Base-by-base conservation (phyloP, 2,797 vertebrate species). In the Falco biarmicus region DNA sequence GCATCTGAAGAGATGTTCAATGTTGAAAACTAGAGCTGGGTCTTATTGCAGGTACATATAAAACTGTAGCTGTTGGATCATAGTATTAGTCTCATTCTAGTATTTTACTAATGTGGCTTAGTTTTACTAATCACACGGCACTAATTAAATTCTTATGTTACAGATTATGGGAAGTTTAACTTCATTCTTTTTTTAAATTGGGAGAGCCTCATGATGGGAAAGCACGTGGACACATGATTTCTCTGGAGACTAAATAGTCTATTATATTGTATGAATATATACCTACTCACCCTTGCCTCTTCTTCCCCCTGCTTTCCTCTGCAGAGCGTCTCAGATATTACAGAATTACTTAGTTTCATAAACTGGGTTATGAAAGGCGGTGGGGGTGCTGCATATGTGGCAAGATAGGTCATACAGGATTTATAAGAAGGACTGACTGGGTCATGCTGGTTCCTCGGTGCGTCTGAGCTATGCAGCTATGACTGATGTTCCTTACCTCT, bases 91-190 rank as follows among this genome's bases (percentile, higher is more conserved):
- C 65, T 34, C 56, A 53, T 97, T 97, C 71, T 83, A 74, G 86
- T 96, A 97, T 97, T 95, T 96, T 95, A 54, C 60, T 95, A 60
- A 90, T 94, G 56, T 16, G 15, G 47, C 74, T 96, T 87, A 90
- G 70, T 94, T 88, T 96, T 96, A 86, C 89, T 96, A 93, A 93
- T 97, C 97, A 85, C 26, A 66, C 82, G 92, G 91, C 77, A 85
- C 96, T 97, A 98, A 97, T 97, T 97, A 97, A 96, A 97, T 98
- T 97, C 91, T 95, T 95, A 81, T n/a, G 74, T 96, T 97, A 74
- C 84, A 91, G 89, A 95, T 97, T 91, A 96, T 90, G 93, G 83
- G 63, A 92, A 95, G 80, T 93, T 90, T 84, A 87, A 80, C 74
- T 65, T 85, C 87, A 16, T 82, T 63, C 84, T 73, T 88, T 90